phyloP scores from a whole-genome alignment of 2,797 vertebrate species.

The Myripristis murdjan region DNA sequence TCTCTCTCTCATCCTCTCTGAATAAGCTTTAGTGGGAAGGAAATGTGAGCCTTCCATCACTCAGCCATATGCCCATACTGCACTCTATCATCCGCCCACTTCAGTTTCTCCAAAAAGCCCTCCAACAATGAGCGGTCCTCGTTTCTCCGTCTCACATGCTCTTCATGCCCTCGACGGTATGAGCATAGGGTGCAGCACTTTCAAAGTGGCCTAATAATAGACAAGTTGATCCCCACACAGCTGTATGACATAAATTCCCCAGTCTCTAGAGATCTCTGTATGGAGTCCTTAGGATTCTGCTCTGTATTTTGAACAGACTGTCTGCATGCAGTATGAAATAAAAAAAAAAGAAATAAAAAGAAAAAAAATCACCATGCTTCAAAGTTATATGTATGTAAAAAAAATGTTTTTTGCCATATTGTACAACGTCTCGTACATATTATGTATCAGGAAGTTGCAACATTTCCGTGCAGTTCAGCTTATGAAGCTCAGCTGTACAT shows the following conservation, averaged over 20 bases:
- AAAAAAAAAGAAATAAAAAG: no score
- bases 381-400: no score
- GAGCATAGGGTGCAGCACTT: slow-evolving; percentile 55
- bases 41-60: slow-evolving; percentile 49
- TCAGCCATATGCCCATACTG: slow-evolving; percentile 38
- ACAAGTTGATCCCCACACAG: slow-evolving; percentile 54
- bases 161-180: slow-evolving; percentile 31
- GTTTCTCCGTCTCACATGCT: slow-evolving; percentile 54
- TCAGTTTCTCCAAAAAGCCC: slow-evolving; percentile 53
- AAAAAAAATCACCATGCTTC: slow-evolving; percentile 48
- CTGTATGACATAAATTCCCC: slow-evolving; percentile 66
- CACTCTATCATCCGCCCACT: slow-evolving; percentile 58
- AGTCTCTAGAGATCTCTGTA: slow-evolving; percentile 49
- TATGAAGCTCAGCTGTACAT: no score
- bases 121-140: slow-evolving; percentile 68
- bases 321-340: no score
- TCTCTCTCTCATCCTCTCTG: slow-evolving; percentile 21
- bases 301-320: slow-evolving; percentile 64
- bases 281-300: slow-evolving; percentile 50
- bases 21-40: slow-evolving; percentile 30
- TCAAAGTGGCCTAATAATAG: slow-evolving; percentile 70
- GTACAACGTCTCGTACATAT: no score
- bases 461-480: no score
- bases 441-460: no score
- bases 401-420: no score